These are phyloP conservation scores for Solea senegalensis DNA, from an alignment of 2,113 vertebrate genomes.

Conservation along the genomic window DNA sequence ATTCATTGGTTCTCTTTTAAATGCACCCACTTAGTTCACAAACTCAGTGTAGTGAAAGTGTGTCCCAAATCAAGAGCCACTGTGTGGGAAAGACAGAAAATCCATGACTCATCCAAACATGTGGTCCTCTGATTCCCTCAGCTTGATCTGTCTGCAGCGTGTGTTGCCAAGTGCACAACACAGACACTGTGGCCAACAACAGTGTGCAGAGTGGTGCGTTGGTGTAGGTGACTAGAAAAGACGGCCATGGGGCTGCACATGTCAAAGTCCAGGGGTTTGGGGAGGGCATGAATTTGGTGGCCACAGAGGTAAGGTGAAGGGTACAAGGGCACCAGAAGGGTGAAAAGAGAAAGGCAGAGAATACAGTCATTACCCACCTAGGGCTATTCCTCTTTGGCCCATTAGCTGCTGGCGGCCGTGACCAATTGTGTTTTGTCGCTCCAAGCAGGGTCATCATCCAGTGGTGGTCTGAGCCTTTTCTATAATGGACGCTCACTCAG, in stretches of 20 bases:
- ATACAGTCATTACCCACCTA: slow-evolving; percentile 98
- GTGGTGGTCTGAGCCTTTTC: slow-evolving; percentile 80
- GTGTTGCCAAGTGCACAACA: slow-evolving; percentile 93
- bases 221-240: slow-evolving; percentile 38
- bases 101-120: slow-evolving; percentile 94
- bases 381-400: slow-evolving; percentile 93
- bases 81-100: slow-evolving; percentile 85
- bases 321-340: slow-evolving; percentile 68
- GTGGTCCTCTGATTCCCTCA: slow-evolving; percentile 92
- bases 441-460: slow-evolving; percentile 98
- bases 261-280: slow-evolving; percentile 27
- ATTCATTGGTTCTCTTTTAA: no score
- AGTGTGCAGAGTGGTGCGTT: slow-evolving; percentile 45
- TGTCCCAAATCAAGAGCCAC: neutral
- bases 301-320: slow-evolving; percentile 42
- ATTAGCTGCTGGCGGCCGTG: slow-evolving; percentile 99
- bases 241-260: slow-evolving; percentile 20
- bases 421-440: slow-evolving; percentile 99
- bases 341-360: slow-evolving; percentile 89
- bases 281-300: slow-evolving; percentile 58
- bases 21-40: neutral
- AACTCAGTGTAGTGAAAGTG: neutral
- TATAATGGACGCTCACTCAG: slow-evolving; percentile 77
- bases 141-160: slow-evolving; percentile 90
- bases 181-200: slow-evolving; percentile 90